Evolutionary conservation across 2,797 vertebrate species (phyloP).

Genomic region (Pipistrellus pipistrellus): DNA sequence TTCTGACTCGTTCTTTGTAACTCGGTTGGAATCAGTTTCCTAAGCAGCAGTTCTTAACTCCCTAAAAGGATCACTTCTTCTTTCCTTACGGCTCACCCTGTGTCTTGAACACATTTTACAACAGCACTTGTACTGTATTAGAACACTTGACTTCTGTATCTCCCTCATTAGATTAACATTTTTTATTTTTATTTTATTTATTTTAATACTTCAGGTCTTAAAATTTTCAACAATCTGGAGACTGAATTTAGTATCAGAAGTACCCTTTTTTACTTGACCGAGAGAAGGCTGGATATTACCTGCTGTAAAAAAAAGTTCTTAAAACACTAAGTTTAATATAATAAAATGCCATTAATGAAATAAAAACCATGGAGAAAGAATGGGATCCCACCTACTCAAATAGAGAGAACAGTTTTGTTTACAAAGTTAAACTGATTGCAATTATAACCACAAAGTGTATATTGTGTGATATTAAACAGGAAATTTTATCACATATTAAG

Average conservation of each 20-base stretch:
- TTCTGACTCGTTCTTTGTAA: neutral
- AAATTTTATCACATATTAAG: neutral
- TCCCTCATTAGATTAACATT: neutral
- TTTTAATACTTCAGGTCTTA: neutral
- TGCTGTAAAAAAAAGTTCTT: neutral
- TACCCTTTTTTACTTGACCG: neutral
- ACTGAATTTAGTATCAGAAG: conserved; percentile 4
- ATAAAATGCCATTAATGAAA: neutral
- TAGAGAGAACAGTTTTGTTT: neutral
- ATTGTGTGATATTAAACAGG: neutral
- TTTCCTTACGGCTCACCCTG: neutral
- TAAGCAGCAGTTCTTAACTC: neutral
- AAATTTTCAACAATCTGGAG: conserved; percentile 15
- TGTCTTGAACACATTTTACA: neutral
- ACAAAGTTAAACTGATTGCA: neutral
- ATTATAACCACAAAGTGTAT: neutral
- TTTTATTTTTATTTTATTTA: neutral
- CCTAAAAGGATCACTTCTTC: neutral
- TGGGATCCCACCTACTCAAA: neutral
- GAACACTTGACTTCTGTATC: neutral
- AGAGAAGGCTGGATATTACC: neutral
- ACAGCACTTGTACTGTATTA: neutral
- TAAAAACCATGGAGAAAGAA: neutral
- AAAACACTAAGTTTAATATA: neutral
- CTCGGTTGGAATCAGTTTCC: neutral